phyloP scores from a whole-genome alignment of 1,140 invertebrate genomes.

The Pectinophora gossypiella region DNA sequence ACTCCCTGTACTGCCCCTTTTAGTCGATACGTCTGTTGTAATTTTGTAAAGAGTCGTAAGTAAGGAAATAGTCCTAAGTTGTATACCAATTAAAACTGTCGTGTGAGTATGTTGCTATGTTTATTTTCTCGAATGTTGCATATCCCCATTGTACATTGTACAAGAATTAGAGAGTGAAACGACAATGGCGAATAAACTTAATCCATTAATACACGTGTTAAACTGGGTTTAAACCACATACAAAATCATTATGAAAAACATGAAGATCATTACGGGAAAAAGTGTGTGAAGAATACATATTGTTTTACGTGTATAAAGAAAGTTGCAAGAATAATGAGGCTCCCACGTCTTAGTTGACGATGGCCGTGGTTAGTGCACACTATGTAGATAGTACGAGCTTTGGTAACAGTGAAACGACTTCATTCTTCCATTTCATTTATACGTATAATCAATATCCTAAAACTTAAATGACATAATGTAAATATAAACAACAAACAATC shows the following conservation, averaged over 20 bases:
- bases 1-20: constrained; percentile 62
- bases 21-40: constrained; percentile 72
- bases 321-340: background rate
- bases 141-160: background rate
- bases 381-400: too few relatives aligned
- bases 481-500: too few relatives aligned
- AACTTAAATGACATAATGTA: background rate
- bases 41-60: constrained; percentile 75
- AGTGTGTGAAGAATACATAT: background rate
- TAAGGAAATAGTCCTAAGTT: constrained; percentile 64
- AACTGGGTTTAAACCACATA: background rate
- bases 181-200: background rate
- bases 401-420: too few relatives aligned
- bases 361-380: background rate
- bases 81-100: constrained; percentile 70
- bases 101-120: constrained; percentile 41
- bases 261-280: background rate
- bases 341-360: constrained; percentile 1
- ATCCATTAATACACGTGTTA: background rate
- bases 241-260: background rate
- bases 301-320: constrained; percentile 1
- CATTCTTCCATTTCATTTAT: too few relatives aligned
- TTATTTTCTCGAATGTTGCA: background rate
- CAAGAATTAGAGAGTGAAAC: background rate
- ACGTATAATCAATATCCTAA: background rate